These are phyloP conservation scores for Octonoba sinensis DNA, from an alignment of 2,888 invertebrate species.

Conservation along the genomic window DNA sequence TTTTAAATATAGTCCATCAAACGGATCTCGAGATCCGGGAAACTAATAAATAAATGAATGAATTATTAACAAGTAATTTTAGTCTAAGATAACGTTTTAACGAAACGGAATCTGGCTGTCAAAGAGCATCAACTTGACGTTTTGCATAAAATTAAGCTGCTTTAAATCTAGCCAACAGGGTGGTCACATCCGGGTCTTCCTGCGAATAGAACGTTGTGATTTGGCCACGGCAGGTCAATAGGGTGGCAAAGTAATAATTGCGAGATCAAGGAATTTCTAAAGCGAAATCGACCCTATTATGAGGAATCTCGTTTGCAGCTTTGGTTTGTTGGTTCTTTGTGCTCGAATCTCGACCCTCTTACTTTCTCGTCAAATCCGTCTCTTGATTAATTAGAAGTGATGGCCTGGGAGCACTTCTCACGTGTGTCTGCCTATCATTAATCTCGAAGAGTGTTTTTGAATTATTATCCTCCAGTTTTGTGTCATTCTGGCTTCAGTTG, in stretches of 20 bases:
- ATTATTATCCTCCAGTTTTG: no score
- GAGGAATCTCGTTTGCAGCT: no score
- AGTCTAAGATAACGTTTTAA: neutral
- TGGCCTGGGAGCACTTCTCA: no score
- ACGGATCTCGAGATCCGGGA: conserved; percentile 47
- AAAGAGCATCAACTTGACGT: conserved; percentile 26
- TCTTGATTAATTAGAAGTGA: no score
- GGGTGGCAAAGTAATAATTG: conserved; percentile 26
- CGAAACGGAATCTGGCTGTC: conserved; percentile 15
- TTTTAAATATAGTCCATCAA: neutral
- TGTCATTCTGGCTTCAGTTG: no score
- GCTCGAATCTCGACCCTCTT: no score
- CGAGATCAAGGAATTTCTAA: conserved; percentile 17
- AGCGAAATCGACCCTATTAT: neutral
- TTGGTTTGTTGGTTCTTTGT: no score
- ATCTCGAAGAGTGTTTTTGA: no score
- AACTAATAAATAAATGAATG: conserved; percentile 25
- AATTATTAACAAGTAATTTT: conserved; percentile 27
- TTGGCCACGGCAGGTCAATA: conserved; percentile 22
- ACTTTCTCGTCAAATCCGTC: no score
- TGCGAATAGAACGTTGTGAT: neutral
- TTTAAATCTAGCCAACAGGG: neutral
- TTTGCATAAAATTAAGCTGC: conserved; percentile 41
- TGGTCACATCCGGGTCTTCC: conserved; percentile 14
- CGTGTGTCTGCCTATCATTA: no score